These are phyloP conservation scores for Bellardia pandia DNA, from an alignment of 2,888 invertebrate genomes.

Conservation along the genomic window DNA sequence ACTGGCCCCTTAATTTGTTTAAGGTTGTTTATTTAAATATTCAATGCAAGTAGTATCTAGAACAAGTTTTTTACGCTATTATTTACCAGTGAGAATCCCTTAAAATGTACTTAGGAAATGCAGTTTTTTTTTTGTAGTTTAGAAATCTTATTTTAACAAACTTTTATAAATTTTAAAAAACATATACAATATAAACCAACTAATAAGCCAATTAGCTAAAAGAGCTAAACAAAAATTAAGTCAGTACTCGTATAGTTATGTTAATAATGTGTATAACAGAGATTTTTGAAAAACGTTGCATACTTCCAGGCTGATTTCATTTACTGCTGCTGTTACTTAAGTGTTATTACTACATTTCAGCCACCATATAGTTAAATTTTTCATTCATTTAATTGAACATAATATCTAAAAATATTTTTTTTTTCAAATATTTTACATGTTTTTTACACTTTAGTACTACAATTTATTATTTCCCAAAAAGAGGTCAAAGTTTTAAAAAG, in stretches of 20 bases:
- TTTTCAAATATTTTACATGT: constrained; percentile 6
- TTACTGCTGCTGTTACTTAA: too few species aligned
- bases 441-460: neutral
- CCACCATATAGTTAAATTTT: too few species aligned
- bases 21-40: neutral
- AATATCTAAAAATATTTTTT: neutral
- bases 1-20: neutral
- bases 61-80: neutral
- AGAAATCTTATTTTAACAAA: constrained; percentile 5
- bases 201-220: constrained; percentile 52
- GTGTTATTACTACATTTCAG: too few species aligned
- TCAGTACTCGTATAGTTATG: neutral
- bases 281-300: too few species aligned
- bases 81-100: neutral
- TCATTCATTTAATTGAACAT: too few species aligned
- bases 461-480: constrained; percentile 25
- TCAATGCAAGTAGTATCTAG: neutral
- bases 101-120: constrained; percentile 4
- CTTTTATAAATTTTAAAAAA: constrained; percentile 7
- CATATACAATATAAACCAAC: neutral
- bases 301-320: too few species aligned
- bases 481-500: constrained; percentile 58
- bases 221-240: constrained; percentile 3
- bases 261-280: too few species aligned
- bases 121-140: neutral